A percentile compares a stretch with the other conserved stretches of the same genome.
Evolutionary conservation across 1,140 invertebrate species (phyloP).

Genomic region (Drosophila lowei): DNA sequence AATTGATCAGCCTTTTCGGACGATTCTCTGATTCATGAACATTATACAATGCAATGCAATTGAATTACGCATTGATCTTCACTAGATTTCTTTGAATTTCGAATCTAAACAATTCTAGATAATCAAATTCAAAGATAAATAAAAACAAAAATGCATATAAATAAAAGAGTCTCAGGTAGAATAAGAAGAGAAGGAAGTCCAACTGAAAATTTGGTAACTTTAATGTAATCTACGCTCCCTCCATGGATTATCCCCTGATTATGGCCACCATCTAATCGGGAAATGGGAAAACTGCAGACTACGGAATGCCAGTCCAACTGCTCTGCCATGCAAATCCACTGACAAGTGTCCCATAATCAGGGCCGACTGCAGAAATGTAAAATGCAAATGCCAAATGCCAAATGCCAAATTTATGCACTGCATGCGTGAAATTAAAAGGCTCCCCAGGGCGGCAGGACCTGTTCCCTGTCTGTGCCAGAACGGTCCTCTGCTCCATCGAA

Average conservation of each 20-base stretch:
- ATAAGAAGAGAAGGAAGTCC: no score
- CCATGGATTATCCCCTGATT: conserved; percentile 14
- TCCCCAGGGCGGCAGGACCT: conserved; percentile 19
- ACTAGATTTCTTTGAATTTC: no score
- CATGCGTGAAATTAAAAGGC: conserved; percentile 71
- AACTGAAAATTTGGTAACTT: no score
- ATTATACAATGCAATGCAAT: no score
- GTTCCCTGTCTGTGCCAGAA: neutral
- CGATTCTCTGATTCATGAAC: no score
- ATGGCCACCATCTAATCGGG: conserved; percentile 4
- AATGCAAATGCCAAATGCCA: conserved; percentile 49
- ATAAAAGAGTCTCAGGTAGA: no score
- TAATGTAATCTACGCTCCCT: neutral
- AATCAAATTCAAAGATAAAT: no score
- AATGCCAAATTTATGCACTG: conserved; percentile 69
- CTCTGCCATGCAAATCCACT: conserved; percentile 58
- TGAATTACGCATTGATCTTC: no score
- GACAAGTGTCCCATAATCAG: conserved; percentile 75
- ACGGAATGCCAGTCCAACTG: conserved; percentile 14
- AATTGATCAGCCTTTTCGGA: no score
- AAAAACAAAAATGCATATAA: no score
- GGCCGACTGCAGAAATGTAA: conserved; percentile 43
- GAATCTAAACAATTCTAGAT: no score
- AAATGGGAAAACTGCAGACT: conserved; percentile 29
- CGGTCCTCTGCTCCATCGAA: conserved; percentile 21